These are phyloP conservation scores for Pedetes capensis DNA, from an alignment of 2,113 vertebrate species.

Conservation along the genomic window DNA sequence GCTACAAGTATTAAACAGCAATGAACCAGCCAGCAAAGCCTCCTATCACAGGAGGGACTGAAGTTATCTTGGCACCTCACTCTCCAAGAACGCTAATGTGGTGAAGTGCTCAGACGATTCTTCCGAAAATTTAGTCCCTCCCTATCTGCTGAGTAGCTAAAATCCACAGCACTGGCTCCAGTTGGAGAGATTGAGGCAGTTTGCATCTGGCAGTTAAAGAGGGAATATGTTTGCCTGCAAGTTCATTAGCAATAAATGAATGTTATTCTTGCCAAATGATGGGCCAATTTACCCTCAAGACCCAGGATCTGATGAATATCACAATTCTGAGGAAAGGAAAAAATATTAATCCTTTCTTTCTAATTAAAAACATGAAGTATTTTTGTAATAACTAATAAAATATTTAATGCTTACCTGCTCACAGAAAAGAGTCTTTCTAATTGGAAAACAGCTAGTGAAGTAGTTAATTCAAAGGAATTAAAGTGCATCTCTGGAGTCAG, in stretches of 20 bases:
- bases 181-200: neutral
- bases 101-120: neutral
- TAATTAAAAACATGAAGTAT: neutral
- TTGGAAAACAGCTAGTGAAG: neutral
- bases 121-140: neutral
- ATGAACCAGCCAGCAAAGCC: neutral
- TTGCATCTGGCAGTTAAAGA: neutral
- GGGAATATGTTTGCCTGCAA: neutral
- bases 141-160: neutral
- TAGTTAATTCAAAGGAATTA: neutral
- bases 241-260: neutral
- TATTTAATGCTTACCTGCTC: neutral
- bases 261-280: neutral
- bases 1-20: neutral
- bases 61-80: neutral
- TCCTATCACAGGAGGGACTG: neutral
- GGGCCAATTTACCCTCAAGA: neutral
- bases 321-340: neutral
- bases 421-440: neutral
- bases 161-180: neutral
- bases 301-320: neutral
- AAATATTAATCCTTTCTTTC: neutral
- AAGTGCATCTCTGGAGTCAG: neutral
- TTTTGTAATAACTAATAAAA: neutral
- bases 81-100: neutral